Conservation (phyloP, 2,113 vertebrate genomes). For the Columba janthina region DNA sequence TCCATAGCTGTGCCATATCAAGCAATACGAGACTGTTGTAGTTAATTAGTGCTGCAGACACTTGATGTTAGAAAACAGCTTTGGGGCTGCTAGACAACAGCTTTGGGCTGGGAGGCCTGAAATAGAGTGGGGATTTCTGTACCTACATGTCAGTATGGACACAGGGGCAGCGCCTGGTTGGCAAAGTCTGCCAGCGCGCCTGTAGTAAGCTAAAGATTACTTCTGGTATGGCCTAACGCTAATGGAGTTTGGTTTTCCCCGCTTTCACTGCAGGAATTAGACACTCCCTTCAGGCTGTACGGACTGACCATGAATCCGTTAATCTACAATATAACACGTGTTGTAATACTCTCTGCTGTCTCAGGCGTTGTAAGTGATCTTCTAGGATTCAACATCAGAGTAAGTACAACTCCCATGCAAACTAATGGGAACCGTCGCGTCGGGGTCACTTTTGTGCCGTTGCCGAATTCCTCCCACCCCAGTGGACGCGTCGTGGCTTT, state of each 20-base stretch:
- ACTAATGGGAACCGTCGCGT: accelerated
- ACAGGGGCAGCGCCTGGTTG: background rate
- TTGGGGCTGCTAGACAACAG: no score
- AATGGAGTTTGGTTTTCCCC: background rate
- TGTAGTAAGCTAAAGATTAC: no score
- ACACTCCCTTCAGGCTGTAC: conserved; percentile 92
- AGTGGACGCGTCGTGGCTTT: accelerated
- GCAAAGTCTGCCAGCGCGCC: background rate
- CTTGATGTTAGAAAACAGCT: background rate
- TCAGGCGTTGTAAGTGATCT: conserved; percentile 96
- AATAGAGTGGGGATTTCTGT: background rate
- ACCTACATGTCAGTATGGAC: accelerated
- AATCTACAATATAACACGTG: conserved; percentile 95
- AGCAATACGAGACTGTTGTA: background rate
- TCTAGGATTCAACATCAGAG: conserved; percentile 96
- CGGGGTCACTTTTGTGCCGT: background rate
- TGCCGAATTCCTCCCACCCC: accelerated
- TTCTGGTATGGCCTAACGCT: background rate
- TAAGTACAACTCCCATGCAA: conserved; percentile 64
- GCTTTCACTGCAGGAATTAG: conserved; percentile 83
- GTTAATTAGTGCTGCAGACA: background rate
- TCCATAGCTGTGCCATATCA: background rate
- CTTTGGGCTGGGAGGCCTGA: background rate
- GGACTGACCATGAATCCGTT: conserved; percentile 96
- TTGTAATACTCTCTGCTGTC: conserved; percentile 96